Evolutionary conservation across 2,888 invertebrate species (phyloP), one percentile per base, ranked within the genome.

Genomic region (Cheilosia vernalis): DNA sequence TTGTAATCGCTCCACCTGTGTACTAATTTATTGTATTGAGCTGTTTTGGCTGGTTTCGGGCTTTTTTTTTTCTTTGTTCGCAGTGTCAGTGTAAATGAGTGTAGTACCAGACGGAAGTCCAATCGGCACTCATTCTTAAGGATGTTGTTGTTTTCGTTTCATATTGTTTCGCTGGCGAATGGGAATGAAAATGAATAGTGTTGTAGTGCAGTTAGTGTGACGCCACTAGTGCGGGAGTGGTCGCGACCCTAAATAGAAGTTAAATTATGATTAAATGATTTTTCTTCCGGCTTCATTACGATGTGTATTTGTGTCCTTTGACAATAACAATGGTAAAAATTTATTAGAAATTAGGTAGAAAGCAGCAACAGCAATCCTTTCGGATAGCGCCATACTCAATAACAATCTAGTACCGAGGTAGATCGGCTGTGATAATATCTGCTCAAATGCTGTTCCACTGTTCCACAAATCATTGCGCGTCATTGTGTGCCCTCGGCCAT

Each of bases 1-100:
- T 66, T 80, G 42, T 47, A 82, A 76, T 82, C 64, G 70, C 61
- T 61, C 51, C 17, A 17, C 60, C 66, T 73, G 78, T 73, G 67
- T 67, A 74, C 78, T 74, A 80, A 64, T 74, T 80, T 58, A 79
- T 40, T 79, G 60, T 42, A 53, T 47, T 49, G 33, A 74, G 63
- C 49, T 64, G 55, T 83, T 77, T 67, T 40, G 19, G 42, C 73
- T 81, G 61, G 47, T 24, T 10, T 17, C 19, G 49, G 61, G 3
- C 30, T 17, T 44, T 33, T 9, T 19, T 79, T 58, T 63, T 49
- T 55, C 64, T 33, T 56, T 40, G 10, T 37, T 40, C n/a, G 2
- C 3, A 42, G 58, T 79, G 69, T 47, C 40, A 47, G 21, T 58
- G 70, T 33, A 60, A 49, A 79, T 84, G 44, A 76, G 49, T 64